Percentiles rank a stretch among this genome's conserved stretches.
phyloP scores from a whole-genome alignment of 1,140 invertebrate species.

The Dendroctonus ponderosae region DNA sequence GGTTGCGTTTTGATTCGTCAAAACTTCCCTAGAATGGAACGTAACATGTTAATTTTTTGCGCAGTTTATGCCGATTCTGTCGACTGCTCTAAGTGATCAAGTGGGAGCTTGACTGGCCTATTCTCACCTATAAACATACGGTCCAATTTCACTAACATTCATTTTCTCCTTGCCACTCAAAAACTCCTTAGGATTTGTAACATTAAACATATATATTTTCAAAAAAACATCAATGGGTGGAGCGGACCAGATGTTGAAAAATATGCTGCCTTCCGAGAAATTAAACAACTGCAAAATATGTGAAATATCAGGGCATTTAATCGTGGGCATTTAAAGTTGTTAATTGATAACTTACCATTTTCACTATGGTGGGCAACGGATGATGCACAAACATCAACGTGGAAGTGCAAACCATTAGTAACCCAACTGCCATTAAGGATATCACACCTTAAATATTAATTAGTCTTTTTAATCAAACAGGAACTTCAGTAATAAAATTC shows the following conservation, averaged over 20 bases:
- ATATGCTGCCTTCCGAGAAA: slow-evolving; percentile 55
- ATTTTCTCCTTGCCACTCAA: slow-evolving; percentile 67
- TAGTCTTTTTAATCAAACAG: too few relatives aligned
- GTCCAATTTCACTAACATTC: slow-evolving; percentile 74
- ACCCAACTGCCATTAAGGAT: slow-evolving; percentile 40
- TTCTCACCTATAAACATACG: slow-evolving; percentile 81
- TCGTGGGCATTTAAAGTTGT: neutral
- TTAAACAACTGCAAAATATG: slow-evolving; percentile 52
- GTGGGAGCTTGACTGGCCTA: too few relatives aligned
- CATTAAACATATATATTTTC: slow-evolving; percentile 79
- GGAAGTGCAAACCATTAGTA: slow-evolving; percentile 50
- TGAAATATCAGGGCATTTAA: neutral
- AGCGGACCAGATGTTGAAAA: slow-evolving; percentile 66
- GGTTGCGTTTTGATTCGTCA: slow-evolving; percentile 65
- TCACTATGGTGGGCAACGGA: slow-evolving; percentile 54
- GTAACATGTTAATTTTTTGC: too few relatives aligned
- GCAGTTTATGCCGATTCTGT: too few relatives aligned
- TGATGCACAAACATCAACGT: slow-evolving; percentile 55
- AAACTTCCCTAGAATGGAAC: slow-evolving; percentile 60
- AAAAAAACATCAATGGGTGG: slow-evolving; percentile 70
- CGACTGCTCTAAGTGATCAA: too few relatives aligned
- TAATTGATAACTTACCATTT: slow-evolving; percentile 53
- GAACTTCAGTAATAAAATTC: too few relatives aligned
- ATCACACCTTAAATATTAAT: slow-evolving; percentile 42
- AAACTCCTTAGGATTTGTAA: slow-evolving; percentile 77